A percentile compares a stretch with the other conserved stretches of the same genome.
phyloP scores from a whole-genome alignment of 2,888 invertebrate genomes.

The Xanthostigma xanthostigma region DNA sequence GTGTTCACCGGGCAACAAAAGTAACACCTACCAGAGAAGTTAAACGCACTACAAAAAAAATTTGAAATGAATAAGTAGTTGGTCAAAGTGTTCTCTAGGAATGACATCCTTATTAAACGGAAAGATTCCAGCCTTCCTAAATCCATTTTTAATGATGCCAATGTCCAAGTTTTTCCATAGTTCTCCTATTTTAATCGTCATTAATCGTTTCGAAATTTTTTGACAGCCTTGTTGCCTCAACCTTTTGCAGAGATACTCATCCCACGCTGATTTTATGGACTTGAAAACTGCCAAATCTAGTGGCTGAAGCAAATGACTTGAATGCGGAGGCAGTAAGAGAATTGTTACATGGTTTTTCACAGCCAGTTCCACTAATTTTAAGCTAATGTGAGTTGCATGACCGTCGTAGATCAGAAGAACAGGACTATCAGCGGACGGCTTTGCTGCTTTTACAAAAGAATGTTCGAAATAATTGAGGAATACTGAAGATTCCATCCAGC shows the following conservation, averaged over 20 bases:
- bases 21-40: too few relatives aligned
- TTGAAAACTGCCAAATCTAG: conserved; percentile 15
- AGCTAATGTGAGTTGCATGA: conserved; percentile 10
- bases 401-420: conserved; percentile 9
- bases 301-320: conserved; percentile 14
- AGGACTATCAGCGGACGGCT: conserved; percentile 3
- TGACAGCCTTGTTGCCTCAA: too few relatives aligned
- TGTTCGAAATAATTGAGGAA: conserved; percentile 13
- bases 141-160: too few relatives aligned
- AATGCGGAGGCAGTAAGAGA: conserved; percentile 12
- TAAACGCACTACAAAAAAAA: too few relatives aligned
- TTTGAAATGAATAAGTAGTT: too few relatives aligned
- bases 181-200: too few relatives aligned
- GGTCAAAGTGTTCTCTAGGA: too few relatives aligned
- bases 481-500: conserved; percentile 19
- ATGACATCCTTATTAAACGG: too few relatives aligned
- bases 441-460: conserved; percentile 4
- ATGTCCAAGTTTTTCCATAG: too few relatives aligned
- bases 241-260: neutral
- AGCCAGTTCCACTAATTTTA: conserved; percentile 10
- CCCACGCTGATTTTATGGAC: conserved; percentile 6
- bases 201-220: too few relatives aligned
- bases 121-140: too few relatives aligned
- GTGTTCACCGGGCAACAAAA: too few relatives aligned
- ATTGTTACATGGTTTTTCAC: conserved; percentile 11